A percentile compares a stretch with the other conserved stretches of the same genome.
Conservation (phyloP, 1,140 invertebrate genomes). For the Calosoma granatense region DNA sequence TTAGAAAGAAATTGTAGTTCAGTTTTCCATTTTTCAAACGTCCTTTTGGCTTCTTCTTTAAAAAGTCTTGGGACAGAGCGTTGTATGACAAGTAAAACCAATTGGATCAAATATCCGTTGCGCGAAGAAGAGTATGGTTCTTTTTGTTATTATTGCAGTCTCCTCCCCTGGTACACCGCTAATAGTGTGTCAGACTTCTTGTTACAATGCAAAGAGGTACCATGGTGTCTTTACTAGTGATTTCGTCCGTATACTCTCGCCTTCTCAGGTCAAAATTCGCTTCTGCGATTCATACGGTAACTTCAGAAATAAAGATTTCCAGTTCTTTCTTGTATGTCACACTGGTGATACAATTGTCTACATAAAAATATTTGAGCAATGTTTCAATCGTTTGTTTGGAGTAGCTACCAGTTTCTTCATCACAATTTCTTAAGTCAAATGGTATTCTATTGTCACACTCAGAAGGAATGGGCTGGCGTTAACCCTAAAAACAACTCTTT, state of each 20-base stretch:
- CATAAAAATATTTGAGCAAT: constrained; percentile 18
- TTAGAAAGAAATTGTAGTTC: constrained; percentile 15
- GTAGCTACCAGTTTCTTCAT: neutral
- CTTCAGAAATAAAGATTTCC: constrained; percentile 15
- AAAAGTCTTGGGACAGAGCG: neutral
- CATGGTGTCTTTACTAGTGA: constrained; percentile 3
- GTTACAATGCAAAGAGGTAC: constrained; percentile 15
- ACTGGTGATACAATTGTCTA: too few species aligned
- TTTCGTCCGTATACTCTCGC: constrained; percentile 19
- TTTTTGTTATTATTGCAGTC: neutral
- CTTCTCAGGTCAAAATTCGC: constrained; percentile 25
- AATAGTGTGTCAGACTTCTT: constrained; percentile 17
- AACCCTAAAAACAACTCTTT: constrained; percentile 24
- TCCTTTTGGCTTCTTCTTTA: constrained; percentile 1
- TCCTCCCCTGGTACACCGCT: neutral
- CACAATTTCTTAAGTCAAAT: neutral
- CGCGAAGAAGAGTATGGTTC: neutral
- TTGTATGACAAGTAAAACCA: neutral
- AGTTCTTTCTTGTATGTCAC: constrained; percentile 19
- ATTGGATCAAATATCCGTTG: neutral
- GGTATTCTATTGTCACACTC: constrained; percentile 19
- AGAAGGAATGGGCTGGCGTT: constrained; percentile 26
- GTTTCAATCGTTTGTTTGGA: constrained; percentile 10
- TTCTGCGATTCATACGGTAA: constrained; percentile 17
- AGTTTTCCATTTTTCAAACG: constrained; percentile 20